phyloP scores from a whole-genome alignment of 2,797 vertebrate species.

The Anableps anableps region DNA sequence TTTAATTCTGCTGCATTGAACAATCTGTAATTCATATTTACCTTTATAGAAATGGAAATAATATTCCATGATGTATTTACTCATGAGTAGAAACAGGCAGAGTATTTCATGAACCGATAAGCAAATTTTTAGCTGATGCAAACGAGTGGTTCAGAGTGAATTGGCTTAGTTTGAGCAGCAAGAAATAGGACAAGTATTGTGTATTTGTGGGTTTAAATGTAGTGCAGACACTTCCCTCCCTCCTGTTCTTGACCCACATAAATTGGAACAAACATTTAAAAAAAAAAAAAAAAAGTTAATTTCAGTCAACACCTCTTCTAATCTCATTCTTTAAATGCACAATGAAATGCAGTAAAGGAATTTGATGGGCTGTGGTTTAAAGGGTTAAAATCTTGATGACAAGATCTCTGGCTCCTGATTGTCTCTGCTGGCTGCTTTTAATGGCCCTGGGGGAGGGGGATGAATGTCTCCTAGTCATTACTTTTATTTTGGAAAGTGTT shows the following conservation, averaged over 20 bases:
- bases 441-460: conserved; percentile 26
- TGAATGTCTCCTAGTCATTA: conserved; percentile 7
- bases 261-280: conserved; percentile 37
- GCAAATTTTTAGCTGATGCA: conserved; percentile 31
- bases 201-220: conserved; percentile 10
- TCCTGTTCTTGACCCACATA: conserved; percentile 45
- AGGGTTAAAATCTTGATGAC: conserved; percentile 37
- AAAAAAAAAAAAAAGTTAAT: conserved; percentile 38
- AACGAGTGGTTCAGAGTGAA: conserved; percentile 19
- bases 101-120: conserved; percentile 23
- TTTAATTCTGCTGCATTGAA: conserved; percentile 27
- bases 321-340: conserved; percentile 33
- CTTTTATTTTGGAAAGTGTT: conserved; percentile 20
- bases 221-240: not conserved
- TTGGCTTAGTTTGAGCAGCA: not conserved
- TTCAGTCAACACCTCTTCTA: conserved; percentile 43
- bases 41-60: conserved; percentile 2
- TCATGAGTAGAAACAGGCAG: not conserved
- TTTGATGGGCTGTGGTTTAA: conserved; percentile 38
- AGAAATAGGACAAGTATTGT: conserved; percentile 28
- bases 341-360: conserved; percentile 39
- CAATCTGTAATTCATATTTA: conserved; percentile 6
- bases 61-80: not conserved
- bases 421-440: conserved; percentile 45
- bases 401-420: conserved; percentile 49